Evolutionary conservation across 1,140 invertebrate species (phyloP), one percentile per base, ranked within the genome.

Genomic region (Scaptodrosophila lebanonensis): DNA sequence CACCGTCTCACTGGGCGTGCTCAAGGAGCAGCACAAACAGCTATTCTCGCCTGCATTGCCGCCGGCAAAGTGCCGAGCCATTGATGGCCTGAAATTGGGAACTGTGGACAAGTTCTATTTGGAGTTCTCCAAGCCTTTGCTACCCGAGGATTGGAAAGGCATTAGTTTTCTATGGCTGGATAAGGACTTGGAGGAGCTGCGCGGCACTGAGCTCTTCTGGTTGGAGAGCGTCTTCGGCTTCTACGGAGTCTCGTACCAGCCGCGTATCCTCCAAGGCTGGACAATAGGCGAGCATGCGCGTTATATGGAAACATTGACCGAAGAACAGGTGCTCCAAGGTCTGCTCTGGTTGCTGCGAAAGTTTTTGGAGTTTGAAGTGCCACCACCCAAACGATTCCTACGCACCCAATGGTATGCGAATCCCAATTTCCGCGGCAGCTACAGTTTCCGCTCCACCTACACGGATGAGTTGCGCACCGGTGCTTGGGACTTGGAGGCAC

Each of bases 31-130:
- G 60, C 87, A 91, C 67, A 48, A 65, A 2, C 62, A 84, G 15
- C 66, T 93, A 3, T 94, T 94, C 75, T 87, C 84, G n/a, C 92
- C 92, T 1, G 62, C 86, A 9, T 67, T 93, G 22, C 90, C 92
- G 0, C 43, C 77, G 11, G 73, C 89, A 5, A 94, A 93, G 87
- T 66, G 90, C 1, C 87, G 88, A 22, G 87, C 90, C 0, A 93
- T 93, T 13, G 87, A 91, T 77, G 89, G 89, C n/a, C 83, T 95
- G 1, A 90, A 90, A 8, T 89, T 93, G 59, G 93, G 93, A 27
- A 91, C 91, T 1, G 89, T 95, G 0, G 90, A 94, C 70, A 95
- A 95, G 87, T 91, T 97, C 42, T 95, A 93, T 64, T 68, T 94
- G 12, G 89, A 92, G 76, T 94, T 92, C 63, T 72, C 89, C 1